Evolutionary conservation across 2,113 vertebrate genomes (phyloP), one percentile per base, ranked within the genome.

Genomic region (Pluvianellus socialis): DNA sequence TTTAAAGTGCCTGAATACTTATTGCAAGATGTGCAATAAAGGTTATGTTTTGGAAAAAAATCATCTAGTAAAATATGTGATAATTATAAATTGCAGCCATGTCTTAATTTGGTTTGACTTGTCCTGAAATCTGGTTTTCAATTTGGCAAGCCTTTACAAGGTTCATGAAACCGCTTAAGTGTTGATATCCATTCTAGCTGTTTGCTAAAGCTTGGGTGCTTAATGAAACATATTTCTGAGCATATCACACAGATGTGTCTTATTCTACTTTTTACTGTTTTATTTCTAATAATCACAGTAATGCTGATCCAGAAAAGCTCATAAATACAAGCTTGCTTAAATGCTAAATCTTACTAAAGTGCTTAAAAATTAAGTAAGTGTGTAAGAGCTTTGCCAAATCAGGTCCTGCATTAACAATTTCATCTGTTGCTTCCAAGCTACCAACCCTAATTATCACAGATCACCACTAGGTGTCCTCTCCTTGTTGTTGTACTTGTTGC

Each of bases 401-500:
- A 50, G 28, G 24, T 52, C 17, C 28, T 50, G 22, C 49, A 13
- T 55, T 45, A 49, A 83, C 18, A 45, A 10, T 63, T 52, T 65
- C 5, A 7, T 35, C 16, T 66, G 30, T 49, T 50, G 40, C n/a
- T 71, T 59, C 30, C 20, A 12, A 3, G 10, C 68, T 73, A 4
- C 24, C 22, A 26, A 5, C 24, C 14, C 49, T 40, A 20, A 73
- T 42, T 91, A 75, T 88, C 55, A 38, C 47, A 67, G 33, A 68
- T 40, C 59, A 91, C 95, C 96, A 97, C 96, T 96, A 98, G 97
- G 90, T 97, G 97, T 98, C 97, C 96, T 97, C 94, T 97, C 85
- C 40, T 59, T 71, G 72, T 89, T 93, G 55, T 42, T 14, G 79
- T 92, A 38, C 77, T 86, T 83, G 3, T 58, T 73, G 33, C 62